Evolutionary conservation across 2,888 invertebrate genomes (phyloP).

Genomic region (Nebria brevicollis): DNA sequence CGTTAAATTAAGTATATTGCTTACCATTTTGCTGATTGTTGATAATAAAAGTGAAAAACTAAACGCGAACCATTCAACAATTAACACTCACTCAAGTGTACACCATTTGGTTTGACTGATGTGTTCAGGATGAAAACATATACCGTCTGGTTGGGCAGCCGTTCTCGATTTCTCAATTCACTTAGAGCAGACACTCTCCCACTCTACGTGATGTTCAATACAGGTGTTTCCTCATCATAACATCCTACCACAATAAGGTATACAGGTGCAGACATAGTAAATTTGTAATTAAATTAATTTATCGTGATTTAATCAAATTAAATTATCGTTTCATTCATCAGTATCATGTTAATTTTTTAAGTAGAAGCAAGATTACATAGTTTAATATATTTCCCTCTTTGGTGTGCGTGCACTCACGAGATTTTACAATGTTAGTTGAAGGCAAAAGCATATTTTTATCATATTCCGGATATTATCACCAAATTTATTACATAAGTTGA

Average conservation of each 20-base stretch:
- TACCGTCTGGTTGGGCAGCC: constrained; percentile 23
- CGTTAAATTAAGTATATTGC: background rate
- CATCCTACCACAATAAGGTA: constrained; percentile 3
- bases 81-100: constrained; percentile 12
- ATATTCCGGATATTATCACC: no score
- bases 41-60: constrained; percentile 32
- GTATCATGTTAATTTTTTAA: background rate
- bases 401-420: no score
- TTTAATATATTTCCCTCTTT: no score
- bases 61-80: constrained; percentile 11
- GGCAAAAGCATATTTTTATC: no score
- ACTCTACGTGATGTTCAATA: constrained; percentile 2
- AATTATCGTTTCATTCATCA: background rate
- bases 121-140: constrained; percentile 8
- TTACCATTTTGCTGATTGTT: constrained; percentile 26
- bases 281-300: no score
- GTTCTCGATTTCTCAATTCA: constrained; percentile 38
- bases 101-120: constrained; percentile 11
- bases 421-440: no score
- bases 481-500: no score
- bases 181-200: constrained; percentile 18
- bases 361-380: no score
- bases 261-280: background rate
- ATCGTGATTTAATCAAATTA: no score
- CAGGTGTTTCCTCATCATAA: constrained; percentile 1